Base-by-base conservation (phyloP, 2,888 invertebrate genomes). In the Dryobotodes eremita region DNA sequence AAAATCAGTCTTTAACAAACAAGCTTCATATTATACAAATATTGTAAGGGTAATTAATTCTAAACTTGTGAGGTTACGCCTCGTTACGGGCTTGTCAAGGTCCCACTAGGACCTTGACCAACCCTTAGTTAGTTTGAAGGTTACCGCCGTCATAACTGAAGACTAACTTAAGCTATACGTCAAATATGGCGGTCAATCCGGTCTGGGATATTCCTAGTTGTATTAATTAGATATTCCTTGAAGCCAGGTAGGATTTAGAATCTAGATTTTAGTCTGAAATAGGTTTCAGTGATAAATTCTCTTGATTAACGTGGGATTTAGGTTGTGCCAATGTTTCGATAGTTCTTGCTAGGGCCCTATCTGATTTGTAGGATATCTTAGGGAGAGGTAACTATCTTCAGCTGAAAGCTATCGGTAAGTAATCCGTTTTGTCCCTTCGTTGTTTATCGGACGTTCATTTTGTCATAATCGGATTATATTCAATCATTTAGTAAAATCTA, bases 51-150 rank as follows among this genome's bases (percentile, higher is more conserved):
- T 65, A 61, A 62, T 79, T 84, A 61, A 66, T 64, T 23, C 7
- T 10, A 17, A n/a, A 69, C 31, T 53, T 59, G 68, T 50, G 42
- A 59, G 73, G 48, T 83, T 74, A 86, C 64, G 68, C 71, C 73
- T 61, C 66, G 61, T 73, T 83, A 36, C 55, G 68, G 84, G 84
- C 73, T 84, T 50, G 86, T 83, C 86, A 78, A 84, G 86, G 84
- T n/a, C 20, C 10, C 20, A n/a, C 17, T 36, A n/a, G 31, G 55
- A 26, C 84, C 84, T 83, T 86, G 84, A 78, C 84, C 73, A 86
- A 55, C 79, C 84, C 73, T 48, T 62, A 31, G 36, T 68, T 74
- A 85, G 55, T 77, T 86, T 71, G 62, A 86, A 83, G 86, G 84
- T 70, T 65, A n/a, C 23, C 59, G 50, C 48, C 42, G 48, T 74